These are phyloP conservation scores for Pipistrellus pygmaeus DNA, from an alignment of 2,797 vertebrate species.

Conservation along the genomic window DNA sequence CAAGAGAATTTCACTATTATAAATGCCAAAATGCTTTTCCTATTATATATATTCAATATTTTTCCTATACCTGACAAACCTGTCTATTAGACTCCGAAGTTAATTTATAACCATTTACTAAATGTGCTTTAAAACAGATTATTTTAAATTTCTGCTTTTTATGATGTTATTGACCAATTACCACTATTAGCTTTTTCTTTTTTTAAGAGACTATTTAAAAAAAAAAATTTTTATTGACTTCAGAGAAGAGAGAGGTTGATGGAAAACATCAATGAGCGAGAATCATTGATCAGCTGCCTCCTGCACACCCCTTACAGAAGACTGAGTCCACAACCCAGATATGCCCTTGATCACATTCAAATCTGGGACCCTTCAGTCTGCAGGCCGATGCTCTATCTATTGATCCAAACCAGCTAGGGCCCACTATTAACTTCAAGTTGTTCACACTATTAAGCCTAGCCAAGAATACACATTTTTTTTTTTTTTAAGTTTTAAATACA, in stretches of 20 bases:
- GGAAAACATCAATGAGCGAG: no score
- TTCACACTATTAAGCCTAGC: not conserved
- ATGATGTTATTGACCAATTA: not conserved
- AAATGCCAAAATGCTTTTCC: constrained; percentile 5
- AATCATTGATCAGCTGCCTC: no score
- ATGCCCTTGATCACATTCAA: no score
- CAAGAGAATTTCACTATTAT: not conserved
- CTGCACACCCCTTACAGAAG: no score
- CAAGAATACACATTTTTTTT: not conserved
- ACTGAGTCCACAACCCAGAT: no score
- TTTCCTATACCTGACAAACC: not conserved
- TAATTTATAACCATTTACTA: constrained; percentile 3
- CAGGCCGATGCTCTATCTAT: no score
- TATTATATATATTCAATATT: constrained; percentile 14
- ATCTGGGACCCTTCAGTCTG: no score
- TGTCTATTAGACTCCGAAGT: not conserved
- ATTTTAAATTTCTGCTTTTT: not conserved
- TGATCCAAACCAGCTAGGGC: no score
- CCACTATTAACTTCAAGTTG: not conserved
- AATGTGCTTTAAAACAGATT: constrained; percentile 31
- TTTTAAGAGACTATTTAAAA: no score
- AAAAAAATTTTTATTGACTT: no score
- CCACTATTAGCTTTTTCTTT: not conserved
- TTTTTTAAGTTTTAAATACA: constrained; percentile 5
- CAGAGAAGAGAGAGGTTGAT: no score